phyloP scores from a whole-genome alignment of 2,888 invertebrate genomes.

The Papilio protenor region DNA sequence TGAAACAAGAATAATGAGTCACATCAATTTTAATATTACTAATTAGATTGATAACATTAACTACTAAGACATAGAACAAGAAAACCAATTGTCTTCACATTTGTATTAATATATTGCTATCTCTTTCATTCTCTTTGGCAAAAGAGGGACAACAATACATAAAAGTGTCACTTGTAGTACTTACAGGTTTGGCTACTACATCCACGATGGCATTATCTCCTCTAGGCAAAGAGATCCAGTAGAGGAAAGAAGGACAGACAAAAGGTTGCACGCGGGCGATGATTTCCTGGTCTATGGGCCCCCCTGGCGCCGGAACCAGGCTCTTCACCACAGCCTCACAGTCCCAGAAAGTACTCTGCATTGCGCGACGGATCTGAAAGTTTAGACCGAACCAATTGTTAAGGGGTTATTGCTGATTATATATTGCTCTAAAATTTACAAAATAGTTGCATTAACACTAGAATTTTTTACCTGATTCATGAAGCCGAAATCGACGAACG shows the following conservation, averaged over 20 bases:
- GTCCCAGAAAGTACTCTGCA: slow-evolving; percentile 74
- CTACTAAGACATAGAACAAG: no score
- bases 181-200: slow-evolving; percentile 76
- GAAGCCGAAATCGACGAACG: slow-evolving; percentile 78
- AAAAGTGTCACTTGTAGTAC: slow-evolving; percentile 47
- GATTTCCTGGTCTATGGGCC: slow-evolving; percentile 56
- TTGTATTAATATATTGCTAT: neutral
- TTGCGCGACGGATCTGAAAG: slow-evolving; percentile 69
- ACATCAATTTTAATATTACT: neutral
- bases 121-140: no score
- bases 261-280: slow-evolving; percentile 65
- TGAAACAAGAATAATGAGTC: slow-evolving; percentile 48
- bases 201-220: slow-evolving; percentile 77
- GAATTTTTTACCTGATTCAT: slow-evolving; percentile 71
- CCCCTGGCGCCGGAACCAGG: slow-evolving; percentile 65
- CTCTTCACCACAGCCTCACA: slow-evolving; percentile 70
- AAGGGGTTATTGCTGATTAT: no score
- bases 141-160: no score
- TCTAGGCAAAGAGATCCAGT: slow-evolving; percentile 77
- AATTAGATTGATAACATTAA: neutral
- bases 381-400: no score
- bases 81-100: neutral
- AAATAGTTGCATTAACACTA: neutral
- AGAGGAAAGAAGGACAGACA: slow-evolving; percentile 74
- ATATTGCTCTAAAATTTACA: no score